These are phyloP conservation scores for Creontiades dilutus DNA, from an alignment of 2,888 invertebrate species.

Conservation along the genomic window DNA sequence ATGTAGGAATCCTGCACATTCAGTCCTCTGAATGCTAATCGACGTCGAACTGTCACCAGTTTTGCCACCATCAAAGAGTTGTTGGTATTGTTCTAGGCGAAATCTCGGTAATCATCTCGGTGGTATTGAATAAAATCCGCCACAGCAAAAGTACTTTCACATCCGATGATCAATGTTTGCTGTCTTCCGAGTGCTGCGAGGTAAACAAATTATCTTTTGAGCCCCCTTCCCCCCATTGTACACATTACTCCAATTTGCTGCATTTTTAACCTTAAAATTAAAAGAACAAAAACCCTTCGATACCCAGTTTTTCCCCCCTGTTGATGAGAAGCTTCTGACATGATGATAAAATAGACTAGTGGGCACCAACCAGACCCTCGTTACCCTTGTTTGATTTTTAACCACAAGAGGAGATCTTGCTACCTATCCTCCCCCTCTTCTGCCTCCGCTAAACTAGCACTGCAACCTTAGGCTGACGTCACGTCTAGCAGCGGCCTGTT, in stretches of 20 bases:
- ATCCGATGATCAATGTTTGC: slow-evolving; percentile 57
- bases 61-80: slow-evolving; percentile 34
- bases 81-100: slow-evolving; percentile 68
- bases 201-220: slow-evolving; percentile 54
- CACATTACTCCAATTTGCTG: slow-evolving; percentile 61
- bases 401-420: slow-evolving; percentile 49
- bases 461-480: slow-evolving; percentile 39
- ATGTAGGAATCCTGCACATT: no score
- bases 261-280: slow-evolving; percentile 52
- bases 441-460: slow-evolving; percentile 36
- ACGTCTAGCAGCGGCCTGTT: slow-evolving; percentile 26
- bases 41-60: neutral
- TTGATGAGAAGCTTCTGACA: slow-evolving; percentile 66
- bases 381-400: slow-evolving; percentile 53
- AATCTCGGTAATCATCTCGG: slow-evolving; percentile 50
- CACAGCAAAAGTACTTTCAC: slow-evolving; percentile 41
- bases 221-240: slow-evolving; percentile 56
- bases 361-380: slow-evolving; percentile 46
- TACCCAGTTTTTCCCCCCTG: slow-evolving; percentile 19
- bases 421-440: slow-evolving; percentile 35
- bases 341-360: slow-evolving; percentile 56
- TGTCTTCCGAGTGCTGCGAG: slow-evolving; percentile 53
- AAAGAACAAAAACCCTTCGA: slow-evolving; percentile 32
- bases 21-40: no score
- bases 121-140: slow-evolving; percentile 60